Evolutionary conservation across 2,797 vertebrate genomes (phyloP), one percentile per base, ranked within the genome.

Genomic region (Falco rusticolus): DNA sequence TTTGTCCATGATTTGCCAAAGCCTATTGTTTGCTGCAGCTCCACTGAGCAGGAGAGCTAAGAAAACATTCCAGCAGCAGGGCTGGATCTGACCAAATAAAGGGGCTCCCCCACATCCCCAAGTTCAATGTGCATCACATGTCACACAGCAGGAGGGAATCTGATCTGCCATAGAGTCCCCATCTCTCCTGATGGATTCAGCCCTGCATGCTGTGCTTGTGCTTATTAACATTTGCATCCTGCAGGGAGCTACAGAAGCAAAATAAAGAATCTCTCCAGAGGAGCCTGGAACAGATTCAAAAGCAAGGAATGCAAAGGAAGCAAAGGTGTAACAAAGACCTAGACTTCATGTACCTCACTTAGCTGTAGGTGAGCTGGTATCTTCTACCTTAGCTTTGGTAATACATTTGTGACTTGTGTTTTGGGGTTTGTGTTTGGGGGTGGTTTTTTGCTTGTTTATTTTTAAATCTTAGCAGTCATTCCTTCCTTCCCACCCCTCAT

Each of bases 181-280:
- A 6, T 71, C 41, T 81, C 69, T 90, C 57, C 72, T 53, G 53
- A 71, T 68, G 37, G 64, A 91, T 91, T 94, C 69, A 77, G 41
- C n/a, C 45, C 37, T 57, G 20, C 79, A 33, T 75, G 76, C 85
- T 93, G 72, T 82, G 76, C 79, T 72, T 90, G 39, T 0, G 0
- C 85, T 94, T 95, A 93, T 76, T 94, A 96, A 75, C 60, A 51
- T 86, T 88, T 76, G 51, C 33, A 79, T 84, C 95, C 93, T 79
- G 70, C 93, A 94, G 95, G 54, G 87, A 92, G 47, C 63, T 86
- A 88, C 91, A 90, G 74, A 88, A 91, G 69, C 54, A 88, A 90
- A 94, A 88, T 63, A 95, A 92, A 71, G 53, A 87, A 56, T 64
- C 56, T 81, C 74, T 84, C 66, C 77, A 88, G 74, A 82, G 85